Conservation (phyloP, 2,113 vertebrate genomes). For the Festucalex cinctus region DNA sequence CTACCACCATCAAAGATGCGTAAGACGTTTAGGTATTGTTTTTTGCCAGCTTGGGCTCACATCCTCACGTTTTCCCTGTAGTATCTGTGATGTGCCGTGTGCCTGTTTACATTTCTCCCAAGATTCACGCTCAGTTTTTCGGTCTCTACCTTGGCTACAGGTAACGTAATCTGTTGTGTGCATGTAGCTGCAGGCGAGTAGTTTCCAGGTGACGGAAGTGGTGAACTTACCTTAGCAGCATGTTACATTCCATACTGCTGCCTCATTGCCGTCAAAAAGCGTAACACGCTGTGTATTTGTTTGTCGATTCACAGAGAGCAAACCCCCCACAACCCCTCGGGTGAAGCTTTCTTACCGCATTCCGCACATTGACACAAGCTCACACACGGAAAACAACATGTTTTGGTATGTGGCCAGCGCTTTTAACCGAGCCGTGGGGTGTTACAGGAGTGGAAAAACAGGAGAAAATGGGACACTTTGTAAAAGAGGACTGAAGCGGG, state of each 20-base stretch:
- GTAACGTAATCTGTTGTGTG: constrained; percentile 19
- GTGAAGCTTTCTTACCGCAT: constrained; percentile 36
- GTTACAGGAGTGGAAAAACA: constrained; percentile 4
- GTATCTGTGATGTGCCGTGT: no score
- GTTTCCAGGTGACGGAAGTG: constrained; percentile 46
- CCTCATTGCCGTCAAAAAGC: constrained; percentile 6
- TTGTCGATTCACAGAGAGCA: constrained; percentile 4
- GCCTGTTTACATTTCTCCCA: no score
- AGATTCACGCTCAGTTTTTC: no score
- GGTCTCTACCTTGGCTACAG: neutral
- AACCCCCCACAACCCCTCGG: constrained; percentile 17
- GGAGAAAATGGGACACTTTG: constrained; percentile 10
- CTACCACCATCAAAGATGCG: no score
- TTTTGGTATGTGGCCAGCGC: constrained; percentile 31
- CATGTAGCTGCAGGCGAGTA: constrained; percentile 33
- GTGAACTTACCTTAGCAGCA: constrained; percentile 15
- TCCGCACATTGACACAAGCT: constrained; percentile 19
- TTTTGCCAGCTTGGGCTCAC: no score
- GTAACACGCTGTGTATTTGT: constrained; percentile 9
- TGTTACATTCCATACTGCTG: constrained; percentile 6
- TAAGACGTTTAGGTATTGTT: no score
- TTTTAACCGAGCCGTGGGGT: constrained; percentile 13
- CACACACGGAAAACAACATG: constrained; percentile 34
- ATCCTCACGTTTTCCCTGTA: no score
- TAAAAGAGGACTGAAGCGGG: constrained; percentile 10